These are phyloP conservation scores for Colistium nudipinnis DNA, from an alignment of 2,113 vertebrate genomes.

Conservation along the genomic window DNA sequence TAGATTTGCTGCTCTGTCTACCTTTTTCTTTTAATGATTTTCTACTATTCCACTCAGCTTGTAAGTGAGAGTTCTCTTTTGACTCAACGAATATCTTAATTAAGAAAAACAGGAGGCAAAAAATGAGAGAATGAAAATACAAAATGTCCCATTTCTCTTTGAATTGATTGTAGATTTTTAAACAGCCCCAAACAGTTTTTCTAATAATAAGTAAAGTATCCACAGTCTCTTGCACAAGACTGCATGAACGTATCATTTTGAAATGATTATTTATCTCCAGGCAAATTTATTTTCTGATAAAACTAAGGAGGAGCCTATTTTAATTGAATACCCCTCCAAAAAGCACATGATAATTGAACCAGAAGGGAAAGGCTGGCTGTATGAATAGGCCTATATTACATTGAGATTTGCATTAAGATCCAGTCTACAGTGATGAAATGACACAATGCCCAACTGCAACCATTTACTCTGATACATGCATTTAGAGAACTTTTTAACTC, in stretches of 20 bases:
- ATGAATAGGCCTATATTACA: slow-evolving; percentile 75
- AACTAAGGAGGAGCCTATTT: slow-evolving; percentile 53
- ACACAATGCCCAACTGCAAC: slow-evolving; percentile 72
- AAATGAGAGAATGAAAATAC: background rate
- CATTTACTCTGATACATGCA: slow-evolving; percentile 63
- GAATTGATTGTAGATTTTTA: background rate
- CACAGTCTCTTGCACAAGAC: background rate
- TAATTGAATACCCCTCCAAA: slow-evolving; percentile 74
- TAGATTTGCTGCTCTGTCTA: slow-evolving; percentile 47
- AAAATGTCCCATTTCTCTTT: background rate
- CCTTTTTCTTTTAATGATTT: slow-evolving; percentile 55
- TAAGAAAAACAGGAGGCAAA: background rate
- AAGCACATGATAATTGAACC: slow-evolving; percentile 74
- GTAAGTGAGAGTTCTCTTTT: slow-evolving; percentile 18
- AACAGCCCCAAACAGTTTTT: background rate
- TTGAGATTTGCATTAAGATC: slow-evolving; percentile 81
- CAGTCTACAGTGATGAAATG: slow-evolving; percentile 63
- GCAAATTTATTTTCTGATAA: slow-evolving; percentile 66
- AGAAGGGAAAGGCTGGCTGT: slow-evolving; percentile 53
- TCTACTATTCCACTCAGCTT: slow-evolving; percentile 34
- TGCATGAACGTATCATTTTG: slow-evolving; percentile 9
- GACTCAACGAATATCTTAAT: slow-evolving; percentile 25
- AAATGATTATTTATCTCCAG: slow-evolving; percentile 60
- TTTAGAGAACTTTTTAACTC: slow-evolving; percentile 71
- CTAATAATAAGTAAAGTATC: background rate